These are phyloP conservation scores for Brachyalestes nurse DNA, from an alignment of 2,797 vertebrate genomes.

Conservation along the genomic window DNA sequence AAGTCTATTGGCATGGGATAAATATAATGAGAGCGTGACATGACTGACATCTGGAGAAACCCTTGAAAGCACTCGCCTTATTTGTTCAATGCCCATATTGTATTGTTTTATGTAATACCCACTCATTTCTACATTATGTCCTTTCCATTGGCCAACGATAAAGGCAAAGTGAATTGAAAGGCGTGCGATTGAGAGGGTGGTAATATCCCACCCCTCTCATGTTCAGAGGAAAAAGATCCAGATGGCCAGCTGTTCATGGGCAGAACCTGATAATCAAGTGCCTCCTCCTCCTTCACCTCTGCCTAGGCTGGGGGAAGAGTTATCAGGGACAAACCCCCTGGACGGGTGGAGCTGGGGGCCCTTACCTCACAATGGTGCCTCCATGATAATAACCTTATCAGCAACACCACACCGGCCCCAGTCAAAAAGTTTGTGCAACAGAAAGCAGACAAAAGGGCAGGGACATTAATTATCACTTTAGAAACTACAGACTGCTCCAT, in stretches of 20 bases:
- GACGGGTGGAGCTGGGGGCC: slow-evolving; percentile 50
- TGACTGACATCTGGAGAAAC: slow-evolving; percentile 34
- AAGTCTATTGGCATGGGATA: not conserved
- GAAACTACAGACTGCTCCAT: not conserved
- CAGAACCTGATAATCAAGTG: slow-evolving; percentile 57
- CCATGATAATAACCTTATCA: slow-evolving; percentile 61
- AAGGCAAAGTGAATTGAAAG: slow-evolving; percentile 45
- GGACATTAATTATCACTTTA: not conserved
- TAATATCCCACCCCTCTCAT: slow-evolving; percentile 55
- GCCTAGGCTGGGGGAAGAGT: slow-evolving; percentile 41
- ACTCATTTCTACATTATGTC: slow-evolving; percentile 52
- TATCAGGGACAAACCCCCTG: slow-evolving; percentile 50
- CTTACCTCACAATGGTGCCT: slow-evolving; percentile 39
- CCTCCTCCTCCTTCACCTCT: slow-evolving; percentile 51
- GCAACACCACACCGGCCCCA: slow-evolving; percentile 34
- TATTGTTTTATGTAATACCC: slow-evolving; percentile 50
- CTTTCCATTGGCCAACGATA: slow-evolving; percentile 53
- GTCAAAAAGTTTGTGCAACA: not conserved
- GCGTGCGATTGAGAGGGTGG: slow-evolving; percentile 56
- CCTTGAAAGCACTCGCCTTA: slow-evolving; percentile 24
- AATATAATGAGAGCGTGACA: slow-evolving; percentile 14
- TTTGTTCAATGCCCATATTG: slow-evolving; percentile 1
- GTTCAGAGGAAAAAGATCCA: slow-evolving; percentile 55
- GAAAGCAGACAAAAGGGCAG: slow-evolving; percentile 33
- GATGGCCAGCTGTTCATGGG: slow-evolving; percentile 58